phyloP scores from a whole-genome alignment of 92 coral and sea anemone species.

The Phenganax marumi region DNA sequence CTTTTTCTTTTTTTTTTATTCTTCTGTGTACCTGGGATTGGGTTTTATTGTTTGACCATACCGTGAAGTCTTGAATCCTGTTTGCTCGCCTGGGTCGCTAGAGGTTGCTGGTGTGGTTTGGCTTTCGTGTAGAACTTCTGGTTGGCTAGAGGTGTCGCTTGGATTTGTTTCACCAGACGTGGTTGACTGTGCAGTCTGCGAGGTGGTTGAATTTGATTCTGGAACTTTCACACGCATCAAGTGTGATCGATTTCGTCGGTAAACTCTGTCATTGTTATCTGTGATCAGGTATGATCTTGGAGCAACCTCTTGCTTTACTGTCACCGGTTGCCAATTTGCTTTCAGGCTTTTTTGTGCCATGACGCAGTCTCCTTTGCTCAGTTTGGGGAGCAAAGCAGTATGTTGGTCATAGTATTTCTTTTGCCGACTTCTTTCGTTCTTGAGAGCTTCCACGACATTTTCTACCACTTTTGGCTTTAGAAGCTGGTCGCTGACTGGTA shows the following conservation, averaged over 20 bases:
- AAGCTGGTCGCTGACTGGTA: no score
- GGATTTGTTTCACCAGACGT: background rate
- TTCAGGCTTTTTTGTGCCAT: background rate
- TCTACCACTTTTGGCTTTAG: no score
- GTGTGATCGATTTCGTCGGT: conserved; percentile 6
- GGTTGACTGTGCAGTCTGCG: background rate
- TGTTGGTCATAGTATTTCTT: conserved; percentile 10
- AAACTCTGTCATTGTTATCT: conserved; percentile 10
- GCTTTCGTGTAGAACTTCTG: background rate
- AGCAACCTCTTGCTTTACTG: background rate
- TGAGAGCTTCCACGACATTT: no score
- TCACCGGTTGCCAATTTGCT: conserved; percentile 9
- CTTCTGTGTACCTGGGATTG: background rate
- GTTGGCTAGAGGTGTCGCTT: background rate
- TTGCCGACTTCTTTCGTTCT: no score
- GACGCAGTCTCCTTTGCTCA: conserved; percentile 16
- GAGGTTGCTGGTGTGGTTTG: background rate
- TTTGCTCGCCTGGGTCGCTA: background rate
- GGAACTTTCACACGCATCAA: conserved; percentile 20
- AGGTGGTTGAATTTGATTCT: background rate
- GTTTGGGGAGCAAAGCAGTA: background rate
- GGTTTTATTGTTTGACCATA: conserved; percentile 14
- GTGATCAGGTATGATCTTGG: conserved; percentile 4
- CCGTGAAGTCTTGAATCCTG: background rate
- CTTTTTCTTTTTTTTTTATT: background rate